Evolutionary conservation across 2,888 invertebrate species (phyloP), one percentile per base, ranked within the genome.

Genomic region (Nebria salina): DNA sequence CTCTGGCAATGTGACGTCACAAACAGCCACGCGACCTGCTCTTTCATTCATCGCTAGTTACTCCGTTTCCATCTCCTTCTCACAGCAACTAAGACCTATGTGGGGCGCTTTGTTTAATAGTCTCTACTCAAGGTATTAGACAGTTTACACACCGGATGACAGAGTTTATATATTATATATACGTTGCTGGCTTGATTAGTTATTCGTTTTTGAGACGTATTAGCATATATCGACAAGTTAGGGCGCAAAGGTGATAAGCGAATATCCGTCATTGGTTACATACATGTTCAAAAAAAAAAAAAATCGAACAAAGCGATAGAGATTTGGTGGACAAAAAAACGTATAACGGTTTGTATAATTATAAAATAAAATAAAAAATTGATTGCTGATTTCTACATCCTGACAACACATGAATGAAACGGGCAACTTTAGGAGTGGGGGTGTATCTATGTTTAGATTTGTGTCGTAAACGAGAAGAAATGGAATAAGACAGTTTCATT

Each of bases 351-450:
- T 41, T 43, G 43, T 13, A 79, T 79, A 79, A 79, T 79, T 79
- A 79, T 65, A 78, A 78, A 65, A 79, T 79, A 73, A 42, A 70
- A 70, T 25, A 70, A 41, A 76, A 75, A 82, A 82, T 82, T 77
- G 81, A 82, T 82, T 41, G 77, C 20, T 65, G 83, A 83, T 83
- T 83, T 83, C 83, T 75, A 81, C 82, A 83, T 83, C 83, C 83
- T 83, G 82, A 65, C 84, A 83, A 82, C 82, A 80, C 82, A 85
- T 85, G 86, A 85, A 86, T 85, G 86, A 84, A 86, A 72, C 85
- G 83, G 70, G 86, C 86, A 86, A 86, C 85, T 86, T 86, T 86
- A 86, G 54, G 77, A 6, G 42, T 5, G 76, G 65, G 41, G 66
- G 68, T 8, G 68, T n/a, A 65, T 25, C 79, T 79, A 79, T 74